Base-by-base conservation (phyloP, 1,140 invertebrate species). In the Bursaphelenchus mucronatus region DNA sequence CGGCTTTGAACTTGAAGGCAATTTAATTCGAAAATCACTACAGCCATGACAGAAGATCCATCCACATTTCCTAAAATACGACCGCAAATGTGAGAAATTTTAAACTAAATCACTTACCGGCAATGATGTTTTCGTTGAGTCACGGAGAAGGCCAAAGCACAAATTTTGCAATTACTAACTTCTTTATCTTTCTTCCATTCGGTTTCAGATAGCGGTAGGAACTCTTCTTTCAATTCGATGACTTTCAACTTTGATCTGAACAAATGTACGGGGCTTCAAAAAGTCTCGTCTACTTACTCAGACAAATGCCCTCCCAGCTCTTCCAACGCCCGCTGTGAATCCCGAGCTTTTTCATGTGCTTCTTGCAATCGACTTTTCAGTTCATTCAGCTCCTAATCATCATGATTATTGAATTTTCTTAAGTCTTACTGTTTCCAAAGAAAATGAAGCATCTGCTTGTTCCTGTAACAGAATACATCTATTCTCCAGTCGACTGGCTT, bases 201-300 rank as follows among this genome's bases (percentile, higher is more conserved):
- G 8, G 68, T 66, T n/a, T 73, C 70, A 17, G 66, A 67, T 39
- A 77, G 30, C 30, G 75, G 72, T 21, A 78, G 39, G 11, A 73
- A 61, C 57, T 74, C 72, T 53, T 74, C 72, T 44, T 65, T 67
- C 43, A 74, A 40, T 50, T 74, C 72, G 21, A 74, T 44, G 44
- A 74, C 64, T 19, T 43, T 13, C 47, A 74, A 51, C 50, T 74
- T 78, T 4, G 72, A 78, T 53, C 71, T 77, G 55, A 70, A 79
- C n/a, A 19, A 15, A 10, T 2, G 3, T 11, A 68, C 30, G 45
- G 51, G 11, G 19, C 58, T 67, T 11, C 17, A 19, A 72, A 17
- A 19, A 9, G 8, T 17, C 1, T 4, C 11, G 10, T 30, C 39
- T 15, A 41, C 71, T 69, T 41, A 73, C 71, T 74, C 72, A 8